These are phyloP conservation scores for Eudasyphora cyanicolor DNA, from an alignment of 2,888 invertebrate species.

Conservation along the genomic window DNA sequence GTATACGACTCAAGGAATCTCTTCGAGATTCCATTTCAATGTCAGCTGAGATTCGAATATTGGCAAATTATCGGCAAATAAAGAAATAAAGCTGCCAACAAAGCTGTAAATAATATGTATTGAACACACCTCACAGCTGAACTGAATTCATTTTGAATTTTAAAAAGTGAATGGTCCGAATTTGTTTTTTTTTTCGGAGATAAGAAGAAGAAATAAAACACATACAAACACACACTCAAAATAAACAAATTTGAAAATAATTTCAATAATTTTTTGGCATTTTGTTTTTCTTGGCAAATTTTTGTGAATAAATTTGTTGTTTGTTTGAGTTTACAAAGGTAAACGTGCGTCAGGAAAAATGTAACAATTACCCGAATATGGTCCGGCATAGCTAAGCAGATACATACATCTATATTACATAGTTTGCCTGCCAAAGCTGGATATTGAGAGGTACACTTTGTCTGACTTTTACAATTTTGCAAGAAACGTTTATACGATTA, in stretches of 20 bases:
- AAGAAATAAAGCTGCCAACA: background rate
- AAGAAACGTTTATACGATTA: background rate
- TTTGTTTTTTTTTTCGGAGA: too few relatives aligned
- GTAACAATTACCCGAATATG: conserved; percentile 27
- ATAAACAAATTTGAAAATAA: background rate
- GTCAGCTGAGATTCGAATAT: background rate
- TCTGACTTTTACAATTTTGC: conserved; percentile 11
- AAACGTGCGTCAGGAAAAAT: conserved; percentile 29
- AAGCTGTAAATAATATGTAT: too few relatives aligned
- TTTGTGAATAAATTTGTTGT: conserved; percentile 8
- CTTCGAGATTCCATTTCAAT: background rate
- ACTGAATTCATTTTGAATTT: background rate
- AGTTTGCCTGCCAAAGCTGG: conserved; percentile 5
- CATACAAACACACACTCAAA: background rate
- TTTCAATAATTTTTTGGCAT: conserved; percentile 9
- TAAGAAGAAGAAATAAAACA: background rate
- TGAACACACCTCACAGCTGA: conserved; percentile 1
- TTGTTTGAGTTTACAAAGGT: too few relatives aligned
- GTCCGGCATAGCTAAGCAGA: too few relatives aligned
- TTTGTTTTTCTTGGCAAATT: background rate
- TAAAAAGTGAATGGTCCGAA: background rate
- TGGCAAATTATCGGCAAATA: background rate
- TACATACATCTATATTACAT: background rate
- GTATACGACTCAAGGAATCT: background rate
- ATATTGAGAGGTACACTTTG: background rate